Evolutionary conservation across 2,113 vertebrate genomes (phyloP).

Genomic region (Syngnathus typhle): DNA sequence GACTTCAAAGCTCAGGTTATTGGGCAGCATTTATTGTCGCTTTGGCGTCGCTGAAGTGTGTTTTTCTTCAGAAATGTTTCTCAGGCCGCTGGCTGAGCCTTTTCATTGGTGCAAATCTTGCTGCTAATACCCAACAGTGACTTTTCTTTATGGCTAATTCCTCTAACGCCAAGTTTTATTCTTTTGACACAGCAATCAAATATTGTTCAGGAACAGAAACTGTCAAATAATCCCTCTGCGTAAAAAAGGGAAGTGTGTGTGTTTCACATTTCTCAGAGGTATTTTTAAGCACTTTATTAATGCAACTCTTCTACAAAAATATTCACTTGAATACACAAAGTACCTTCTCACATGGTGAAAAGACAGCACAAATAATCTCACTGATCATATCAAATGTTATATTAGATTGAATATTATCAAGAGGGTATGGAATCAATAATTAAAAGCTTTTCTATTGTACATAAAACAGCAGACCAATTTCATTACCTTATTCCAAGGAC

Average conservation of each 20-base stretch:
- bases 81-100: constrained; percentile 23
- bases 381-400: not conserved
- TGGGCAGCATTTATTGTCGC: constrained; percentile 49
- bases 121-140: constrained; percentile 34
- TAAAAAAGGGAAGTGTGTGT: constrained; percentile 23
- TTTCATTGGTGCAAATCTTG: constrained; percentile 41
- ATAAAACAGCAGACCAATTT: not conserved
- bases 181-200: not conserved
- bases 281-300: constrained; percentile 37
- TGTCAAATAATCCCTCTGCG: not conserved
- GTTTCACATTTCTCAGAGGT: not conserved
- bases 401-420: not conserved
- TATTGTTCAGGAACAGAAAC: constrained; percentile 35
- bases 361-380: constrained; percentile 21
- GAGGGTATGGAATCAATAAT: constrained; percentile 5
- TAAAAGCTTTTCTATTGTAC: not conserved
- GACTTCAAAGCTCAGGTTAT: constrained; percentile 63
- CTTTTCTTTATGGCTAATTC: constrained; percentile 9
- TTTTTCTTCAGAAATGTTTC: constrained; percentile 40
- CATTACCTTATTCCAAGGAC: not conserved
- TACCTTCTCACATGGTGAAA: constrained; percentile 12
- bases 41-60: constrained; percentile 27
- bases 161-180: constrained; percentile 2
- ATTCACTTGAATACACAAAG: constrained; percentile 1
- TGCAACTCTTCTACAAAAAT: constrained; percentile 9